Evolutionary conservation across 2,888 invertebrate genomes (phyloP).

Genomic region (Caenorhabditis sp.): DNA sequence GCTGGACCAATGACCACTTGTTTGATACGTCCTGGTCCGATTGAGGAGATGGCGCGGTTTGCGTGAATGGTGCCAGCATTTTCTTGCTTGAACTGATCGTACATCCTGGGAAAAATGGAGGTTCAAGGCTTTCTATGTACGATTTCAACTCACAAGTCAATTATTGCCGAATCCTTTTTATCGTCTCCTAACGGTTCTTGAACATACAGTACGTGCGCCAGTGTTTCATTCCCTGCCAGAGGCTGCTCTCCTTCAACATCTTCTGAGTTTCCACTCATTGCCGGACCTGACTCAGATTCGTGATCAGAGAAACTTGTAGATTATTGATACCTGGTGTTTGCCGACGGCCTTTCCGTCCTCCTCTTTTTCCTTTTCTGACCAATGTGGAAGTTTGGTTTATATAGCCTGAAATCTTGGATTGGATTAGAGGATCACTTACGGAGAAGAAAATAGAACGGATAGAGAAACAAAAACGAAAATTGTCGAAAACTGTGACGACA

Average conservation of each 20-base stretch:
- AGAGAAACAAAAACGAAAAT: background rate
- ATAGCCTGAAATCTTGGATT: constrained; percentile 29
- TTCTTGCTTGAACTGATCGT: constrained; percentile 53
- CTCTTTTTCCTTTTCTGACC: constrained; percentile 52
- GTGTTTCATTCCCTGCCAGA: constrained; percentile 27
- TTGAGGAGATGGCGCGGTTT: constrained; percentile 11
- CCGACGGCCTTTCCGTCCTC: constrained; percentile 52
- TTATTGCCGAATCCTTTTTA: constrained; percentile 54
- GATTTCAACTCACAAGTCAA: constrained; percentile 29
- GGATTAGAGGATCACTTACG: no score
- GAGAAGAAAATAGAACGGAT: background rate
- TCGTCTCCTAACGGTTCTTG: constrained; percentile 53
- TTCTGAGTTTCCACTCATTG: constrained; percentile 39
- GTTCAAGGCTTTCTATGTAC: no score
- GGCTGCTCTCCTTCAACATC: constrained; percentile 36
- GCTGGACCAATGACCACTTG: constrained; percentile 77
- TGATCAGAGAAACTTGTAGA: background rate
- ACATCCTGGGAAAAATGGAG: constrained; percentile 28
- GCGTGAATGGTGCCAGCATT: constrained; percentile 32
- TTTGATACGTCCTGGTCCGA: constrained; percentile 63
- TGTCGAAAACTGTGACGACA: no score
- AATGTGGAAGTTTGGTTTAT: constrained; percentile 53
- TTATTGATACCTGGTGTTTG: constrained; percentile 48
- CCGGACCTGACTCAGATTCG: constrained; percentile 21
- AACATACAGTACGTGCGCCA: constrained; percentile 56